These are phyloP conservation scores for Anthoptus insignis DNA, from an alignment of 2,888 invertebrate genomes.

Conservation along the genomic window DNA sequence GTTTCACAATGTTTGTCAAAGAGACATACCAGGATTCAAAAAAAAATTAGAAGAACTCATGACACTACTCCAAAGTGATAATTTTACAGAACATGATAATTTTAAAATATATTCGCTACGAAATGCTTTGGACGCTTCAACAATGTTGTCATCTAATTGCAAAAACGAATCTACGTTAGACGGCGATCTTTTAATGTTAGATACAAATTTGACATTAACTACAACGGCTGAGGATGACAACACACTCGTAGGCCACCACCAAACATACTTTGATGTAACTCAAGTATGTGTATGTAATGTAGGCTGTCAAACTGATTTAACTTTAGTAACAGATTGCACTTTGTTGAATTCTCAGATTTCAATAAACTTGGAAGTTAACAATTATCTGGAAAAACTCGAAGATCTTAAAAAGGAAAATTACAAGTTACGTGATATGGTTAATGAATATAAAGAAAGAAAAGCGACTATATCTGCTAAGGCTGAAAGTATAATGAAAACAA, in stretches of 20 bases:
- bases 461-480: constrained; percentile 25
- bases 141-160: constrained; percentile 54
- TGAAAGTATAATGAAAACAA: neutral
- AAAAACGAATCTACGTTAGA: constrained; percentile 78
- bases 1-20: constrained; percentile 74
- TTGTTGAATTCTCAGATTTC: constrained; percentile 54
- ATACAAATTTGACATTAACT: constrained; percentile 74
- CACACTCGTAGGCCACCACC: constrained; percentile 68
- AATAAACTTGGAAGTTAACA: constrained; percentile 53
- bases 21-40: constrained; percentile 74
- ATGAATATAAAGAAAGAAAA: constrained; percentile 49
- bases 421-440: constrained; percentile 57
- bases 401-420: constrained; percentile 63
- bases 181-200: constrained; percentile 78
- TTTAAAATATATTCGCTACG: constrained; percentile 72
- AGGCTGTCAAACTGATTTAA: constrained; percentile 61
- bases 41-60: constrained; percentile 68
- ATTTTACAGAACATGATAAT: constrained; percentile 55
- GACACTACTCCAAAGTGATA: constrained; percentile 63
- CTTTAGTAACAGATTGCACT: constrained; percentile 52
- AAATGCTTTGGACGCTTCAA: constrained; percentile 67
- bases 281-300: constrained; percentile 62
- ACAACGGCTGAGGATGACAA: constrained; percentile 69
- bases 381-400: constrained; percentile 55
- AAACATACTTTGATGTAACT: constrained; percentile 71